Base-by-base conservation (phyloP, 2,113 vertebrate species). In the Syngnathus floridae region DNA sequence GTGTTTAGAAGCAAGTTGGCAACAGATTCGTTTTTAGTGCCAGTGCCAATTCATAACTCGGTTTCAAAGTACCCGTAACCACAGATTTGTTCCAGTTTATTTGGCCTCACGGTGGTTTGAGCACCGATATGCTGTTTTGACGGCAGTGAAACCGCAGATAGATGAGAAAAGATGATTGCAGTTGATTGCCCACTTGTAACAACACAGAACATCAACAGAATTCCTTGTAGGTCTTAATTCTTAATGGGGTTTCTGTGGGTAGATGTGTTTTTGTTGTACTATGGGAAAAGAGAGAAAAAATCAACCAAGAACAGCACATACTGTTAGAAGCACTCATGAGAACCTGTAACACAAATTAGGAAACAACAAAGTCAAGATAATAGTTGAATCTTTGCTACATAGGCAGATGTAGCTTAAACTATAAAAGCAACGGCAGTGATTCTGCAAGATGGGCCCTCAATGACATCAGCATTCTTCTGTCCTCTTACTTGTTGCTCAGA, bases 271-370 rank as follows among this genome's bases (percentile, higher is more conserved):
- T 77, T 45, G 8, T 57, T 35, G 51, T 3, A 3, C 26, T 51
- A 31, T 31, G 79, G 76, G 74, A 82, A 77, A 80, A 78, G 5
- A 76, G 82, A 85, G 77, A 80, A 37, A 31, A 35, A 82, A 87
- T 86, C 77, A 72, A 68, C 77, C 36, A 52, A 14, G 62, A 64
- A 48, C 78, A 78, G 80, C 75, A 81, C 60, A 74, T 60, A 70
- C 54, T 9, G 5, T 59, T 31, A 66, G 69, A 62, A 46, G 59
- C 57, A 58, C 14, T 38, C n/a, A 13, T 10, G 19, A 2, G 67
- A 35, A 14, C 56, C 63, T 48, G 67, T 38, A 40, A 22, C 26
- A 14, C 12, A 38, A 4, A 22, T 73, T 22, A 26, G 17, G 40
- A 65, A 7, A 35, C 12, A 74, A 43, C 46, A 22, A 80, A 46